phyloP scores from a whole-genome alignment of 2,888 invertebrate species.

The Sepioteuthis lessoniana region DNA sequence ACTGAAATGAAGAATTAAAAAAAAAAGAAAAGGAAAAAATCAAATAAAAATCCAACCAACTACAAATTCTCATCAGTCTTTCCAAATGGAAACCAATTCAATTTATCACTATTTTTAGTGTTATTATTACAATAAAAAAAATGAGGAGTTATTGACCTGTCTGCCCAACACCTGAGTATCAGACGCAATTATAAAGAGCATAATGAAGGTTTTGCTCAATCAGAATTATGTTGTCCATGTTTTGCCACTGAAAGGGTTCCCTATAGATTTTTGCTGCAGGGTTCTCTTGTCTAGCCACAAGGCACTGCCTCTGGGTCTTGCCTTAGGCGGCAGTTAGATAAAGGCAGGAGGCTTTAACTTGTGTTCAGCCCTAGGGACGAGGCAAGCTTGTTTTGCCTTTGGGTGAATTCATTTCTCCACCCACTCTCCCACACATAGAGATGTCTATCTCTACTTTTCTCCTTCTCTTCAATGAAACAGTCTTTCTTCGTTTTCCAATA shows the following conservation, averaged over 20 bases:
- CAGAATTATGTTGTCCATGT: not conserved
- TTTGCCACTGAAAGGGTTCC: not conserved
- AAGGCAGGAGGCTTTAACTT: not conserved
- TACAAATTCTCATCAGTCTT: not conserved
- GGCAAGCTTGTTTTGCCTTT: not conserved
- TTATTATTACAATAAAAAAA: not conserved
- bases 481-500: not conserved
- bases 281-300: conserved; percentile 20
- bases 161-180: not conserved
- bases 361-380: not conserved
- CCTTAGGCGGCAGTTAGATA: not conserved
- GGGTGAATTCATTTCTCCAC: not conserved
- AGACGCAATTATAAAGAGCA: not conserved
- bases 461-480: no score
- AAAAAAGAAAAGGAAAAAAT: not conserved
- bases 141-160: not conserved
- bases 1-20: not conserved
- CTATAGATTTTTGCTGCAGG: not conserved
- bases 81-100: conserved; percentile 33
- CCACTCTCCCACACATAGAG: no score
- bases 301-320: not conserved
- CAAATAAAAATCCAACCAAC: not conserved
- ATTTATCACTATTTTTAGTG: not conserved
- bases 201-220: not conserved
- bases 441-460: not conserved